A percentile compares a stretch with the other conserved stretches of the same genome.
phyloP scores from a whole-genome alignment of 2,888 invertebrate genomes.

The Sepioteuthis lessoniana region DNA sequence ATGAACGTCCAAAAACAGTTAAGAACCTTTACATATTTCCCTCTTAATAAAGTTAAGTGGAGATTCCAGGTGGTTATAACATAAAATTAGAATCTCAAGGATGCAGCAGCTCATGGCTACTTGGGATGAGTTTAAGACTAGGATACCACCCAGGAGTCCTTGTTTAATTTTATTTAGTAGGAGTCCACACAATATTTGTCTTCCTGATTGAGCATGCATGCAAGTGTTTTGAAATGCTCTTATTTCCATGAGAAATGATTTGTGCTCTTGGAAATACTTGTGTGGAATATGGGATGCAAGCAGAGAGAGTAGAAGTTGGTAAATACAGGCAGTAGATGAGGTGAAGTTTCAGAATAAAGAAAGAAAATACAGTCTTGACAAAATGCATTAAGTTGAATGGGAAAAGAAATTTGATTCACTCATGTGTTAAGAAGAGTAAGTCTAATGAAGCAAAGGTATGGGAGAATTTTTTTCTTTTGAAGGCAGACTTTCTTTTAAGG shows the following conservation, averaged over 20 bases:
- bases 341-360: neutral
- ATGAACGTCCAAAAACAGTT: neutral
- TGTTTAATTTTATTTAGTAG: neutral
- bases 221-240: neutral
- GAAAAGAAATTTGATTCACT: neutral
- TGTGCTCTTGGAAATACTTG: no score
- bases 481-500: neutral
- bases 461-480: neutral
- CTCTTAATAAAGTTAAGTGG: neutral
- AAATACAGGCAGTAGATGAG: neutral
- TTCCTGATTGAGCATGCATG: neutral
- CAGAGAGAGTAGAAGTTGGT: neutral
- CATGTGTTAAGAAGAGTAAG: neutral
- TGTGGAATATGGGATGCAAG: neutral
- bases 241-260: neutral
- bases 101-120: neutral
- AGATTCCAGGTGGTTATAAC: no score
- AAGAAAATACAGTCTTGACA: neutral
- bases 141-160: neutral
- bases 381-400: neutral
- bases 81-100: neutral
- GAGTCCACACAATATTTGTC: neutral
- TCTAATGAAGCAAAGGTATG: neutral
- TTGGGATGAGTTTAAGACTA: neutral
- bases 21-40: neutral